Evolutionary conservation across 2,888 invertebrate genomes (phyloP), one percentile per base, ranked within the genome.

Genomic region (Agonopterix heracliana): DNA sequence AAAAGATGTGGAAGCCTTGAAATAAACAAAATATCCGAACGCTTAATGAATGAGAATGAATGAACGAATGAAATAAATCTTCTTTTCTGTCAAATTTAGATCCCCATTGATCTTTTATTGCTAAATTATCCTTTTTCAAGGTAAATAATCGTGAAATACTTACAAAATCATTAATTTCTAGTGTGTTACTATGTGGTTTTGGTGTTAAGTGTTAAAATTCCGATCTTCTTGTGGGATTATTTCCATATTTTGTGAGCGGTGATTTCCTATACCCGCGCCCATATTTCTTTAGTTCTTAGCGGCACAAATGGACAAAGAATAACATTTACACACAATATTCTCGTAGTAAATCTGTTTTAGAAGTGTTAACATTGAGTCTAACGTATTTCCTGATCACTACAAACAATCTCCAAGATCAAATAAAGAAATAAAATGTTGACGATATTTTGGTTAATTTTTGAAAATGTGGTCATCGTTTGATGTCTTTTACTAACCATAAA

Each of bases 101-200:
- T 47, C 34, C 50, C 51, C 47, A 43, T 38, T 54, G 51, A 48
- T 53, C 56, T 57, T 53, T 45, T 44, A 54, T 50, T 12, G 9
- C 42, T 10, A 12, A 12, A 38, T 41, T 53, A 50, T 58, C 52
- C 50, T 47, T 57, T 64, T 54, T 45, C 44, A 56, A 78, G 79
- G 80, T 81, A 79, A 71, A 60, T 65, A 63, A 79, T 79, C 78
- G 47, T 35, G 17, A 54, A 53, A 58, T 63, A 59, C 50, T 53
- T 50, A 10, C 41, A 35, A 60, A 72, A 81, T 81, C 78, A 9
- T 57, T 35, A n/a, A 55, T 50, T 46, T 35, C 49, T 52, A 50
- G 53, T 66, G 54, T 35, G 46, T 47, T 43, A 43, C 40, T 48
- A 34, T 46, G 47, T 44, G 26, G 8, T 47, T 56, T 17, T 50